phyloP scores from a whole-genome alignment of 2,797 vertebrate species.

The Hybognathus amarus region DNA sequence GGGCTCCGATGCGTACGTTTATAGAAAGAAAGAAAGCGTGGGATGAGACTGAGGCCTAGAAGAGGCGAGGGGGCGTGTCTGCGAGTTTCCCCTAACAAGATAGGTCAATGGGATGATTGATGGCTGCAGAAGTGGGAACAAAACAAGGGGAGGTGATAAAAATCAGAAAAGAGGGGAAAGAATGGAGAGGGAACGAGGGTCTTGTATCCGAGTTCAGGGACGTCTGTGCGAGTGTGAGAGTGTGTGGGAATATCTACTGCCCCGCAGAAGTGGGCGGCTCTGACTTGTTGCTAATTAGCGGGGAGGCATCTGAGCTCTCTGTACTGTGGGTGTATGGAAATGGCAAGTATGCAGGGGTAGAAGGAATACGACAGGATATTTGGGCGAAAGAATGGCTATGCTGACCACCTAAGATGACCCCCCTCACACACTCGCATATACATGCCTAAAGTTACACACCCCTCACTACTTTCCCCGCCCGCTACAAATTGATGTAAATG shows the following conservation, averaged over 20 bases:
- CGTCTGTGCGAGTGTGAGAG: slow-evolving; percentile 72
- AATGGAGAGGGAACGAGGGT: slow-evolving; percentile 71
- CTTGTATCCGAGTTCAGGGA: slow-evolving; percentile 69
- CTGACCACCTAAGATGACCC: slow-evolving; percentile 95
- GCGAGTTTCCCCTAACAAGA: slow-evolving; percentile 85
- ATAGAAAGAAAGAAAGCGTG: slow-evolving; percentile 28
- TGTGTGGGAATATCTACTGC: slow-evolving; percentile 82
- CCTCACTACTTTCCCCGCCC: slow-evolving; percentile 49
- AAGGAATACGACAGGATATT: slow-evolving; percentile 93
- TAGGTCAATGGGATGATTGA: slow-evolving; percentile 98
- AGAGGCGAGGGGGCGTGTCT: slow-evolving; percentile 80
- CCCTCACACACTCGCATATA: slow-evolving; percentile 56
- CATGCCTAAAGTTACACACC: slow-evolving; percentile 55
- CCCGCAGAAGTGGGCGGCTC: slow-evolving; percentile 80
- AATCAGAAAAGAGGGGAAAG: slow-evolving; percentile 76
- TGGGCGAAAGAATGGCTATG: slow-evolving; percentile 87
- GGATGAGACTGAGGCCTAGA: slow-evolving; percentile 57
- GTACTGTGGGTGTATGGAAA: slow-evolving; percentile 63
- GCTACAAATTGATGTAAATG: slow-evolving; percentile 79
- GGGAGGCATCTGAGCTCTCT: slow-evolving; percentile 78
- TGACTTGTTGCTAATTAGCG: slow-evolving; percentile 97
- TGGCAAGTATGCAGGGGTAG: slow-evolving; percentile 74
- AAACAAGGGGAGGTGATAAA: slow-evolving; percentile 82
- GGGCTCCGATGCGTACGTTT: neutral
- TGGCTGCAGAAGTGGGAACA: slow-evolving; percentile 86